Conservation (phyloP, 2,113 vertebrate genomes). For the Pavo muticus region DNA sequence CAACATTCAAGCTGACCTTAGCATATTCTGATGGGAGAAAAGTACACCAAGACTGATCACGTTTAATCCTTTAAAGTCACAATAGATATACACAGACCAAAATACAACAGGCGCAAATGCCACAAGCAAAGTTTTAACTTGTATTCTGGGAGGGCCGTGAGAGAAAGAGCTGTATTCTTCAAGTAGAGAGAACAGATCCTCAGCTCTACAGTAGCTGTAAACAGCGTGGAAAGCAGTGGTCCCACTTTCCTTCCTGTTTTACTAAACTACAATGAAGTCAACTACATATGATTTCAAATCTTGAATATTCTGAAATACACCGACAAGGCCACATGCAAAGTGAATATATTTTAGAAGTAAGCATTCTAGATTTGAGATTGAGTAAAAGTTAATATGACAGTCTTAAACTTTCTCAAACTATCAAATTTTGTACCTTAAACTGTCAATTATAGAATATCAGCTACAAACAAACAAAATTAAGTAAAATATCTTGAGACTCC, state of each 20-base stretch:
- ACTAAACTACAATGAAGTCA: background rate
- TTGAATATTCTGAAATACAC: background rate
- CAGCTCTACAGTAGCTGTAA: background rate
- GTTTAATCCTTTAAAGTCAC: slow-evolving; percentile 14
- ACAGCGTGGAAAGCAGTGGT: background rate
- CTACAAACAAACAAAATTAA: background rate
- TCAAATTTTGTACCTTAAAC: background rate
- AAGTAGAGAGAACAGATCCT: background rate
- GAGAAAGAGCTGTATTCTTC: background rate
- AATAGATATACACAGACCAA: slow-evolving; percentile 20
- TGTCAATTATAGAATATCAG: background rate
- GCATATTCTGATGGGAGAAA: slow-evolving; percentile 15
- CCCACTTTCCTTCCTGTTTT: background rate
- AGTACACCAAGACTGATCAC: slow-evolving; percentile 28
- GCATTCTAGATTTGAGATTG: background rate
- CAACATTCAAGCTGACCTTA: background rate
- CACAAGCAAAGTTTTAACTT: background rate
- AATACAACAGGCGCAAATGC: background rate
- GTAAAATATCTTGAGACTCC: background rate
- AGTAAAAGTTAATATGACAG: background rate
- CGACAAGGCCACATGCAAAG: background rate
- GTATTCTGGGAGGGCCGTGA: background rate
- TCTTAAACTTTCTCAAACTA: background rate
- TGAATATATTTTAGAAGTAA: background rate
- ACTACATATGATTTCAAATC: background rate